phyloP scores from a whole-genome alignment of 1,140 invertebrate species.

The Trinorchestia longiramus region DNA sequence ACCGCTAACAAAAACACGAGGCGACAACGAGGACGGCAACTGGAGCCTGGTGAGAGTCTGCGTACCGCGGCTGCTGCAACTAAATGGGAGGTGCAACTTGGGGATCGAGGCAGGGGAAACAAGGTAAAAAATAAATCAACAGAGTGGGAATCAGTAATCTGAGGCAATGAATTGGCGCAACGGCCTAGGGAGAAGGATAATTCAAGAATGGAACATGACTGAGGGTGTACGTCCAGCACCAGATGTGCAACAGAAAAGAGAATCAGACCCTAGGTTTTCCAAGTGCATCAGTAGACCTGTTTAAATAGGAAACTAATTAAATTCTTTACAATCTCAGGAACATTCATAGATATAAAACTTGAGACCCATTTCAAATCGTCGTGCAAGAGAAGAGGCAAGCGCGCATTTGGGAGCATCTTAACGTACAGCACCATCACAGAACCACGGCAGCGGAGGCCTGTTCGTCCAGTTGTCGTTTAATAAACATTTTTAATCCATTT shows the following conservation, averaged over 20 bases:
- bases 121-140: not conserved
- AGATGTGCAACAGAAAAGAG: not conserved
- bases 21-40: not conserved
- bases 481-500: no score
- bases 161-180: not conserved
- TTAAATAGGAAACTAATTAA: no score
- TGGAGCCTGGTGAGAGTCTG: slow-evolving; percentile 11
- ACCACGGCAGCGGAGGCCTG: no score
- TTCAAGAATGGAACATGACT: not conserved
- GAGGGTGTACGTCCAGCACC: not conserved
- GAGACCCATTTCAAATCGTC: no score
- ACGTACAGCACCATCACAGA: no score
- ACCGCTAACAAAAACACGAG: not conserved
- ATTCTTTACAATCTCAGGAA: no score
- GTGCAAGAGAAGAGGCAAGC: no score
- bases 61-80: not conserved
- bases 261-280: no score
- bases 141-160: not conserved
- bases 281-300: no score
- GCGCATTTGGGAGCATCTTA: no score
- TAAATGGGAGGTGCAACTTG: not conserved
- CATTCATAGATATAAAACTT: no score
- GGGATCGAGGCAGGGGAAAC: not conserved
- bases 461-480: no score
- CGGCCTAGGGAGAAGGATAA: not conserved